Evolutionary conservation across 2,797 vertebrate genomes (phyloP).

Genomic region (Gila robusta): DNA sequence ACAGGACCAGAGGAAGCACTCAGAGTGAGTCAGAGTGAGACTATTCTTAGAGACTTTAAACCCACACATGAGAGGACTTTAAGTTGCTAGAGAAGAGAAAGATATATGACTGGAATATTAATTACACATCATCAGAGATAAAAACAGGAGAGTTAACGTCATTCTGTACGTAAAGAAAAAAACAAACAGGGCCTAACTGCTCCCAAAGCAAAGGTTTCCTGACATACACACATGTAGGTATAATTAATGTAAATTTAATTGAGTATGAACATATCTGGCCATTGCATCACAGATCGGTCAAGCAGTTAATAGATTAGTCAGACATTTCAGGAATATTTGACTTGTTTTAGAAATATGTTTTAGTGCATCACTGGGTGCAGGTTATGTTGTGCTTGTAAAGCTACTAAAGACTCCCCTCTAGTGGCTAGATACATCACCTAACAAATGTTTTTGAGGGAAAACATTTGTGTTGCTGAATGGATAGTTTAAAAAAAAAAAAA

Average conservation of each 20-base stretch:
- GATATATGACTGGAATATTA: constrained; percentile 58
- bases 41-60: constrained; percentile 42
- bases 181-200: neutral
- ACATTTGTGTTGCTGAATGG: neutral
- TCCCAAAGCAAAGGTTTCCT: neutral
- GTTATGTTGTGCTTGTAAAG: neutral
- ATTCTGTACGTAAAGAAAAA: neutral
- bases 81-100: constrained; percentile 24
- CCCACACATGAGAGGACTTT: constrained; percentile 41
- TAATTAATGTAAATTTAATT: neutral
- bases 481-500: too few species aligned
- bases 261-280: neutral
- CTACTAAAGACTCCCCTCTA: constrained; percentile 51
- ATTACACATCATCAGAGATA: constrained; percentile 49
- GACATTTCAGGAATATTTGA: neutral
- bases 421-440: neutral
- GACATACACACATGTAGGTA: neutral
- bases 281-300: neutral
- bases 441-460: neutral
- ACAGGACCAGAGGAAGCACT: constrained; percentile 48
- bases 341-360: too few species aligned
- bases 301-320: neutral
- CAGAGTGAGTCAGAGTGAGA: constrained; percentile 26
- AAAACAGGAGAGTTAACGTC: constrained; percentile 39
- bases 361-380: neutral